These are phyloP conservation scores for Heliconius aoede DNA, from an alignment of 2,888 invertebrate species.

Conservation along the genomic window DNA sequence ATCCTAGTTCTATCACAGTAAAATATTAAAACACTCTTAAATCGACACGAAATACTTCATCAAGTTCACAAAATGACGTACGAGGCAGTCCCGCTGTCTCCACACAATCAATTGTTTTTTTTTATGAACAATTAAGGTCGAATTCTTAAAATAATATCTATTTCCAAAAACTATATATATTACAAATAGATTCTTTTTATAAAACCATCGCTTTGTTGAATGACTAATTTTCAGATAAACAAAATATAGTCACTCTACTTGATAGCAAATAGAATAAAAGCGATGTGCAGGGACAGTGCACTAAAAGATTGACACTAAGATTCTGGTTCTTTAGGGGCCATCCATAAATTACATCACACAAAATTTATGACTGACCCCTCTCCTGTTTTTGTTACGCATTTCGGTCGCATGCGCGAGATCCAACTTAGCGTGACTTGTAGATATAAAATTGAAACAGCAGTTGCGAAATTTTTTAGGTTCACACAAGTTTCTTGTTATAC, in stretches of 20 bases:
- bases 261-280: conserved; percentile 28
- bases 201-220: conserved; percentile 26
- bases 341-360: background rate
- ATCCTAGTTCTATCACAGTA: conserved; percentile 82
- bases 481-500: too few relatives aligned
- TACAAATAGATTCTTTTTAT: conserved; percentile 36
- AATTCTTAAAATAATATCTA: conserved; percentile 17
- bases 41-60: conserved; percentile 46
- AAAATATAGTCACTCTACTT: conserved; percentile 21
- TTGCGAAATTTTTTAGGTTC: too few relatives aligned
- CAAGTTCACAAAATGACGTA: conserved; percentile 27
- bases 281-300: conserved; percentile 26
- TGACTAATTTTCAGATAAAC: conserved; percentile 6
- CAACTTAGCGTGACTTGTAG: too few relatives aligned
- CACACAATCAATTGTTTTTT: conserved; percentile 6
- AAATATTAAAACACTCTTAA: conserved; percentile 69
- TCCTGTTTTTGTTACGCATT: too few relatives aligned
- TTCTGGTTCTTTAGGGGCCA: conserved; percentile 41
- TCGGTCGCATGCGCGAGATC: background rate
- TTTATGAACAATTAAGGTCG: background rate
- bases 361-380: background rate
- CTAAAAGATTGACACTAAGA: conserved; percentile 58
- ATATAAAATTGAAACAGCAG: background rate
- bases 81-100: conserved; percentile 6
- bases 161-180: conserved; percentile 32